phyloP scores from a whole-genome alignment of 1,140 invertebrate genomes.

The Tenebrio molitor region DNA sequence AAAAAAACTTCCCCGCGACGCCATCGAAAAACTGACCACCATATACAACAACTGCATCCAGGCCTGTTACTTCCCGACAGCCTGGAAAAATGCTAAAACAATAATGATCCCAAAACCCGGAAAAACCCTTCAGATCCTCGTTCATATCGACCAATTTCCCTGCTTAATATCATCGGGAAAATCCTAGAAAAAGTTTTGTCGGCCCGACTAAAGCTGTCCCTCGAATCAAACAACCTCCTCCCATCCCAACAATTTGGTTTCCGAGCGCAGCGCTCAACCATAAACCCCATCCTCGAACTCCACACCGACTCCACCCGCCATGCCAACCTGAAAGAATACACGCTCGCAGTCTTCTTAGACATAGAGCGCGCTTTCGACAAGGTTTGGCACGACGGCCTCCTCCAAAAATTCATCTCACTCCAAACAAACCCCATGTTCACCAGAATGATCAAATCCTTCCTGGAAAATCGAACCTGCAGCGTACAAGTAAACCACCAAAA shows the following conservation, averaged over 20 bases:
- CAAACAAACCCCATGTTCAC: conserved; percentile 38
- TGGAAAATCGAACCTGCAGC: conserved; percentile 51
- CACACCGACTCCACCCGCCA: neutral
- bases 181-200: conserved; percentile 56
- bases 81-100: conserved; percentile 52
- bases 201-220: neutral
- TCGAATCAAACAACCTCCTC: conserved; percentile 52
- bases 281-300: neutral
- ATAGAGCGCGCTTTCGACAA: conserved; percentile 59
- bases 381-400: conserved; percentile 56
- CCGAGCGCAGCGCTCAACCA: neutral
- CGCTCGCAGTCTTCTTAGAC: conserved; percentile 52
- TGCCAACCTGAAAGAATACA: conserved; percentile 10
- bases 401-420: conserved; percentile 53
- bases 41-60: conserved; percentile 46
- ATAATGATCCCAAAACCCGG: conserved; percentile 50
- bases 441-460: conserved; percentile 47
- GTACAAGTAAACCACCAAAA: conserved; percentile 40
- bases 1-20: conserved; percentile 49
- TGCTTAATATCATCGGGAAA: conserved; percentile 61
- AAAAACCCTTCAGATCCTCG: conserved; percentile 47
- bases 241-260: conserved; percentile 50
- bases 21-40: conserved; percentile 39
- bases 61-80: conserved; percentile 48
- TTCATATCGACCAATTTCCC: conserved; percentile 63